Conservation (phyloP, 23 tunicate species). For the Trididemnum miniatum region DNA sequence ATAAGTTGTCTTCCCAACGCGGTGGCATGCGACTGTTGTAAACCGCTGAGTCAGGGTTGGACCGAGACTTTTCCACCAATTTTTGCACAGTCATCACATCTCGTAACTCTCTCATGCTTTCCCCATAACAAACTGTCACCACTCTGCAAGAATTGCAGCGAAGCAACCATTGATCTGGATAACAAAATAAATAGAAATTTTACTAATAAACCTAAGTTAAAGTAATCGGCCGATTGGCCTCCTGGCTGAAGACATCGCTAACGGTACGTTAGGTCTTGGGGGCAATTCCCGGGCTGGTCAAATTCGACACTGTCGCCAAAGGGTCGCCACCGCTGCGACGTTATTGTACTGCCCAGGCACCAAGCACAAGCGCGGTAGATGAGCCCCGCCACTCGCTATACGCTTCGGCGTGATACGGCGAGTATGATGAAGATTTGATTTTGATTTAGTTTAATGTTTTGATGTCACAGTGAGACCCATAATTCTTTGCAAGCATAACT, state of each 20-base stretch:
- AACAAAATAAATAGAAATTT: neutral
- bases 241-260: neutral
- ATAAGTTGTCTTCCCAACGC: slow-evolving; percentile 38
- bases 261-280: neutral
- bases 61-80: slow-evolving; percentile 20
- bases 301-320: neutral
- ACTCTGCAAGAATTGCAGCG: slow-evolving; percentile 23
- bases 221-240: no score
- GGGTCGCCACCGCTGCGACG: neutral
- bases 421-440: neutral
- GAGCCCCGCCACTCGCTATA: neutral
- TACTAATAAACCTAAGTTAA: no score
- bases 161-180: slow-evolving; percentile 34
- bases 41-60: neutral
- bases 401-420: neutral
- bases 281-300: neutral
- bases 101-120: slow-evolving; percentile 15
- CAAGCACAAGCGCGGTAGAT: neutral
- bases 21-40: neutral
- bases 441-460: no score
- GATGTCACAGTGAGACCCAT: no score
- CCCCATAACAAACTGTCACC: slow-evolving; percentile 33
- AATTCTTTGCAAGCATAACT: no score
- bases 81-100: slow-evolving; percentile 38
- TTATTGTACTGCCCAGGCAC: neutral